Conservation (phyloP, 2,113 vertebrate species). For the Oncorhynchus nerka region DNA sequence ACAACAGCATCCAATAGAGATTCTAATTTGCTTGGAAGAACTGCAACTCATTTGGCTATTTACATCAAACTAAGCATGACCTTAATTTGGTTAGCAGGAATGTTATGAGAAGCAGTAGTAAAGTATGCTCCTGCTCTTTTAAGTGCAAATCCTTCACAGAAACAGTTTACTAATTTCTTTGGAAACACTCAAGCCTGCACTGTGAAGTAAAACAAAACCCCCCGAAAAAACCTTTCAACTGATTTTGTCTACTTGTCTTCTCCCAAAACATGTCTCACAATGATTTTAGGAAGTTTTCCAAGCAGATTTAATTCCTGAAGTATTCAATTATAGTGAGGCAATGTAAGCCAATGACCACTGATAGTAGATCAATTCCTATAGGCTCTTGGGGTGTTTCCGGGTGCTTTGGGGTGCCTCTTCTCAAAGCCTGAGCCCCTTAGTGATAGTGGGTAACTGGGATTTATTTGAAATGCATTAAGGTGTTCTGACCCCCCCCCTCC, state of each 20-base stretch:
- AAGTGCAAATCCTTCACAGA: not conserved
- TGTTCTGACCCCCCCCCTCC: constrained; percentile 17
- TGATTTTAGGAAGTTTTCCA: too few relatives aligned
- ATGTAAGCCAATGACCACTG: not conserved
- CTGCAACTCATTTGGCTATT: not conserved
- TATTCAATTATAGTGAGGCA: not conserved
- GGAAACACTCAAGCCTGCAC: not conserved
- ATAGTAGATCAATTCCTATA: not conserved
- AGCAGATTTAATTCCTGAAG: too few relatives aligned
- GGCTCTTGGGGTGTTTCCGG: not conserved
- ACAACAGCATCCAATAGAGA: not conserved
- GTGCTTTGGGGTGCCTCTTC: not conserved
- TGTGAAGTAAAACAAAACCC: not conserved
- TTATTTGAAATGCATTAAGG: constrained; percentile 30
- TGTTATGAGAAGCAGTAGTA: not conserved
- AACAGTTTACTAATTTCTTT: not conserved
- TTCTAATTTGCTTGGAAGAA: not conserved
- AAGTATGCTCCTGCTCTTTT: not conserved
- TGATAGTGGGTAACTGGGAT: constrained; percentile 11
- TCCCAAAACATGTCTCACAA: not conserved
- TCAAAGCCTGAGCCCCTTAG: constrained; percentile 17
- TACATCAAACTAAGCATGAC: too few relatives aligned
- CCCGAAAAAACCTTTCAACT: too few relatives aligned
- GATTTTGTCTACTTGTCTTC: not conserved
- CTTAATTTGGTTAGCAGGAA: not conserved